phyloP scores from a whole-genome alignment of 2,113 vertebrate genomes.

The Trogon melanurus region DNA sequence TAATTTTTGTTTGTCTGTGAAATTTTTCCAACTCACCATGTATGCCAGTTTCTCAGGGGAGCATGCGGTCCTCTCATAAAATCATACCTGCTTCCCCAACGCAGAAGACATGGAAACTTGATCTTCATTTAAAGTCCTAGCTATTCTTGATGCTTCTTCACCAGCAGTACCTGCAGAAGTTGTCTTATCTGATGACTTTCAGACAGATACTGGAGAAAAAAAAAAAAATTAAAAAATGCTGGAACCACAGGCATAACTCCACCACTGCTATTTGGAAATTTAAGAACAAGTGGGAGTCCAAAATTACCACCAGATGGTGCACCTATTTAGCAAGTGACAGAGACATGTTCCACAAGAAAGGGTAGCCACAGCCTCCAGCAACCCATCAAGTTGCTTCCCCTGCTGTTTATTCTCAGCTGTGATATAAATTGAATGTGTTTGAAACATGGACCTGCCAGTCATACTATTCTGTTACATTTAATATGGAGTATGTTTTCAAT shows the following conservation, averaged over 20 bases:
- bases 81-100: not conserved
- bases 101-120: not conserved
- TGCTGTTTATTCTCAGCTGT: constrained; percentile 26
- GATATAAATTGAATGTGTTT: constrained; percentile 33
- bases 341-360: constrained; percentile 56
- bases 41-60: not conserved
- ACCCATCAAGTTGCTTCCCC: constrained; percentile 52
- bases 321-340: constrained; percentile 69
- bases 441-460: constrained; percentile 10
- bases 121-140: not conserved
- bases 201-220: not conserved
- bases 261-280: constrained; percentile 5
- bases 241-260: not conserved
- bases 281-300: constrained; percentile 56
- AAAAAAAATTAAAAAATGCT: not conserved
- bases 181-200: not conserved
- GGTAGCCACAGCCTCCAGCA: constrained; percentile 48
- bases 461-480: constrained; percentile 20
- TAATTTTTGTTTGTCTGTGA: not conserved
- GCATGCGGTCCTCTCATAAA: not conserved
- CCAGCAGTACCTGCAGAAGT: not conserved
- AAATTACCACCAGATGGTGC: constrained; percentile 72
- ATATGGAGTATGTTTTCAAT: constrained; percentile 49
- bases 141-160: not conserved
- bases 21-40: not conserved